Evolutionary conservation across 2,113 vertebrate genomes (phyloP), one percentile per base, ranked within the genome.

Genomic region (Tetrax tetrax): DNA sequence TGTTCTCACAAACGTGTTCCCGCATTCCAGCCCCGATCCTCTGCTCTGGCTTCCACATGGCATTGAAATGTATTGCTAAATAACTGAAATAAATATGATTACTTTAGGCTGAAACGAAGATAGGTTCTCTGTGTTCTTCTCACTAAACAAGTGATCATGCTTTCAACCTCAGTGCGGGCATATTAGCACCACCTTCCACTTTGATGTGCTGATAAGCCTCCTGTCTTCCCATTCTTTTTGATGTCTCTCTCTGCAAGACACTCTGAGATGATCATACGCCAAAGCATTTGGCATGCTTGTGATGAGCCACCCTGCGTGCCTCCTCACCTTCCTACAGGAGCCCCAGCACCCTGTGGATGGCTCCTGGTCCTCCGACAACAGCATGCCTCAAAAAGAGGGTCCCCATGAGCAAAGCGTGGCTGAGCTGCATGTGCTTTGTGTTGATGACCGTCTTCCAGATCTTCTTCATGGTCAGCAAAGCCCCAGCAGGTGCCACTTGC

Each of bases 341-440:
- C 31, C 25, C 15, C 53, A 64, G 9, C 5, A 35, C 33, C 27
- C 33, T 48, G 33, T 27, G 35, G 7, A 6, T 1, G 1, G 45
- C 33, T 72, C 25, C 50, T 48, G 33, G 12, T 57, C 63, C 43
- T 68, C 57, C 60, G 48, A 21, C 31, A 51, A 68, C 6, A 14
- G 10, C 6, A 10, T 10, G 20, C 29, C 23, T 60, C 27, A 23
- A 28, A 72, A 74, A 18, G 2, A 3, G n/a, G 1, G 5, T 23
- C 85, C 33, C 50, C 19, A 15, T 33, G 27, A 56, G 27, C 29
- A 23, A 13, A 2, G 21, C 17, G 5, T 1, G 0, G 4, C 15
- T 37, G 13, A 76, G 17, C 38, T 80, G 25, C 0, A 0, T 7
- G 47, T 63, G 54, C 21, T 77, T 81, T 12, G 3, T 29, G 12